Percentiles rank a stretch among this genome's conserved stretches.
Evolutionary conservation across 2,797 vertebrate species (phyloP).

Genomic region (Lithobates pipiens): DNA sequence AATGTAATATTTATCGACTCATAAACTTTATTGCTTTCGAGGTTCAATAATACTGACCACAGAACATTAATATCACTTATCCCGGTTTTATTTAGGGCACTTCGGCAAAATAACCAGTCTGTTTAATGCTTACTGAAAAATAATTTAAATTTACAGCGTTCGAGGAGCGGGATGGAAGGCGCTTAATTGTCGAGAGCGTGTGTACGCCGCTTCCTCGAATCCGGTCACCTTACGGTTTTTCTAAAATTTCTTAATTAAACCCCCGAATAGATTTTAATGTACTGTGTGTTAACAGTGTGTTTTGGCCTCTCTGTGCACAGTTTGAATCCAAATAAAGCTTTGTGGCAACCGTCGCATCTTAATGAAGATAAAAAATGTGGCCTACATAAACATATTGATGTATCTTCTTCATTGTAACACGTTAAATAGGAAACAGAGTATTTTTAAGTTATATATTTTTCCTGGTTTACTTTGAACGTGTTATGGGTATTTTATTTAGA

Average conservation of each 20-base stretch:
- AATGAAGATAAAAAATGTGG: too few relatives aligned
- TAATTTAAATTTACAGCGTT: constrained; percentile 74
- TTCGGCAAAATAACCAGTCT: constrained; percentile 77
- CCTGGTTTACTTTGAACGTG: too few relatives aligned
- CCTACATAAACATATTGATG: too few relatives aligned
- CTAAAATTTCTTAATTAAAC: constrained; percentile 26
- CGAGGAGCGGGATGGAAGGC: not conserved
- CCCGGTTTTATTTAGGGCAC: constrained; percentile 76
- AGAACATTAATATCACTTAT: constrained; percentile 88
- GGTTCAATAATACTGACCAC: constrained; percentile 86
- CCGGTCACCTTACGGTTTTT: constrained; percentile 4
- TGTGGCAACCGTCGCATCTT: not conserved
- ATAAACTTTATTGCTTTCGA: constrained; percentile 85
- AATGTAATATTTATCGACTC: constrained; percentile 87
- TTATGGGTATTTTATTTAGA: too few relatives aligned
- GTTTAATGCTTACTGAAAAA: constrained; percentile 74
- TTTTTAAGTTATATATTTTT: too few relatives aligned
- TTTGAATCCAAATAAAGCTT: constrained; percentile 19
- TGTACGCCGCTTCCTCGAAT: not conserved
- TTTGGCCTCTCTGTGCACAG: not conserved
- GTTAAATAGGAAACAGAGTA: too few relatives aligned
- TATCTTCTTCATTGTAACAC: too few relatives aligned
- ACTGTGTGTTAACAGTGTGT: not conserved
- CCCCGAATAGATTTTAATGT: constrained; percentile 35
- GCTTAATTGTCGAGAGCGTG: constrained; percentile 1